These are phyloP conservation scores for Pristiophorus japonicus DNA, from an alignment of 2,113 vertebrate genomes.

Conservation along the genomic window DNA sequence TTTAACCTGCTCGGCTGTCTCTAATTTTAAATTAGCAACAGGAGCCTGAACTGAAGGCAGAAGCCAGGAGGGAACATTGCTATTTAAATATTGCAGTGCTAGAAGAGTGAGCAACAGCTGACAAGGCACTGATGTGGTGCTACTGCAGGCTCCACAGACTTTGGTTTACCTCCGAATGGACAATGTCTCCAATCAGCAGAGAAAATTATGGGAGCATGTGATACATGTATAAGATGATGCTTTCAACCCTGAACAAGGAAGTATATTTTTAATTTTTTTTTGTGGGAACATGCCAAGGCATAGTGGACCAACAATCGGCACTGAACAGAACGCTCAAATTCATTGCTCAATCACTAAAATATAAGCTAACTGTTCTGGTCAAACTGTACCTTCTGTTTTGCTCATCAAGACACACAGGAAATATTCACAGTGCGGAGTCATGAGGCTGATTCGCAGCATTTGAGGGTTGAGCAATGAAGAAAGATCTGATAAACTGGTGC, in stretches of 20 bases:
- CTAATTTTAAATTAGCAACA: neutral
- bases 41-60: neutral
- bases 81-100: neutral
- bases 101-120: neutral
- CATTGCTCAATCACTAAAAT: neutral
- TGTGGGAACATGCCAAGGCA: neutral
- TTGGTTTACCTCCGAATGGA: no score
- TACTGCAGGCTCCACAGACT: neutral
- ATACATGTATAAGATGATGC: no score
- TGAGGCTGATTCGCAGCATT: neutral
- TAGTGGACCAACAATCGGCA: neutral
- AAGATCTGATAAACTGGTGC: neutral
- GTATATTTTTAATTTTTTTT: neutral
- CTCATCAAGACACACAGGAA: neutral
- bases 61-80: neutral
- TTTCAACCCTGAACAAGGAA: neutral
- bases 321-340: neutral
- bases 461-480: neutral
- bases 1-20: neutral
- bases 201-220: neutral
- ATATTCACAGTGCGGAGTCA: neutral
- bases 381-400: neutral
- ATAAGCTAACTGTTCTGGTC: neutral
- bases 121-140: neutral
- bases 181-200: no score